Base-by-base conservation (phyloP, 2,888 invertebrate genomes). In the Cyaniris semiargus region DNA sequence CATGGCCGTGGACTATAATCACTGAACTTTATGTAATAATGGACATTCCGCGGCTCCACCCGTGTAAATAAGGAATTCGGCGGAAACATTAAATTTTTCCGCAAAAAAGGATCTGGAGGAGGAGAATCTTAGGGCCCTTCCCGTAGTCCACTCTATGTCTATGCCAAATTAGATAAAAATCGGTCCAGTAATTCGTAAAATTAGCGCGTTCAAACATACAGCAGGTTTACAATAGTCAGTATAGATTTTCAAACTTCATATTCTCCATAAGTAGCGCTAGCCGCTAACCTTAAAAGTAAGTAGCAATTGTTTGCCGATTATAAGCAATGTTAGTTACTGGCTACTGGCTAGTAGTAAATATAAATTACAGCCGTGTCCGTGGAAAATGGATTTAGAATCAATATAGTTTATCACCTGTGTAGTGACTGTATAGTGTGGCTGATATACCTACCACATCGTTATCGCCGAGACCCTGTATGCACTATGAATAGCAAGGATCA, bases 361-460 rank as follows among this genome's bases (percentile, higher is more conserved):
- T 71, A 7, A 71, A 38, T 71, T 34, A 38, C 21, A n/a, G 38
- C 71, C 71, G n/a, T 38, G 71, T 38, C 71, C 38, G 38, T 71
- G 34, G 71, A 71, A 8, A 71, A 34, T 71, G 27, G n/a, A 71
- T 71, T 71, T 71, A 8, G 38, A 71, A 71, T 71, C 71, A 71
- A 71, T 21, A 71, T 71, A 21, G 71, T 38, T 71, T 71, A 71
- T 71, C 71, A n/a, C 18, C n/a, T 18, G 53, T 53, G 53, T 53
- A 15, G 48, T n/a, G n/a, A n/a, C n/a, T 15, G 15, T 48, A 3
- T 48, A 48, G 53, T 53, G 18, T 13, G 18, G 18, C 18, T 53
- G 53, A 53, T 53, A 53, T 3, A 1, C 18, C 53, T 18, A 53
- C 53, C 13, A 15, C 15, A 58, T 60, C 3, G 23, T 23, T 60